Evolutionary conservation across 2,113 vertebrate genomes (phyloP).

Genomic region (Polyodon spathula): DNA sequence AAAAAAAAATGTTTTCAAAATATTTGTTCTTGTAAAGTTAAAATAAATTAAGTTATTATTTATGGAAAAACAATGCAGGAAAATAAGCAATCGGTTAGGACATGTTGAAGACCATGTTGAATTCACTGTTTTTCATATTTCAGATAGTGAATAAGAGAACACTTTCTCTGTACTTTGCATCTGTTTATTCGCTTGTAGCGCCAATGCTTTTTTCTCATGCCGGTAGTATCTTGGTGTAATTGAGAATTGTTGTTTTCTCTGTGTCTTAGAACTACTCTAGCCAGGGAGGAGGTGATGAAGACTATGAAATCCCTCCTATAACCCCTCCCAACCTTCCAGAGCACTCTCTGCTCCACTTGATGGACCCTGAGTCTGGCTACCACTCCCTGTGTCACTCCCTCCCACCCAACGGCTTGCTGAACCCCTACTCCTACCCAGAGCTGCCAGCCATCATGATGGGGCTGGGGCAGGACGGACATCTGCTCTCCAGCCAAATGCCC

Average conservation of each 20-base stretch:
- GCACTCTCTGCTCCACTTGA: slow-evolving; percentile 85
- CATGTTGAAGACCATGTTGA: too few relatives aligned
- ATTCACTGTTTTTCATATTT: too few relatives aligned
- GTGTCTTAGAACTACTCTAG: slow-evolving; percentile 71
- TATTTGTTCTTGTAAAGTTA: too few relatives aligned
- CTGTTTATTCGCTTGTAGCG: too few relatives aligned
- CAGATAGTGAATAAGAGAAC: too few relatives aligned
- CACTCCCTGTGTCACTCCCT: slow-evolving; percentile 86
- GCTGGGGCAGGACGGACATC: slow-evolving; percentile 89
- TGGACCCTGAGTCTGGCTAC: slow-evolving; percentile 89
- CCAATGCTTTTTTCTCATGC: too few relatives aligned
- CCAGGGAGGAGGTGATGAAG: slow-evolving; percentile 74
- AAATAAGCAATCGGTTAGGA: too few relatives aligned
- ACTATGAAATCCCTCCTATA: slow-evolving; percentile 97
- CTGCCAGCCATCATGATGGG: slow-evolving; percentile 97
- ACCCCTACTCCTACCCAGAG: slow-evolving; percentile 89
- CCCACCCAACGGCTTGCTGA: slow-evolving; percentile 85
- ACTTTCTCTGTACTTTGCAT: too few relatives aligned
- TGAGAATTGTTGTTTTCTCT: slow-evolving; percentile 11
- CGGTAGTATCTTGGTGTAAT: too few relatives aligned
- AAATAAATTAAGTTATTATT: too few relatives aligned
- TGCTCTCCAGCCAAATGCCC: slow-evolving; percentile 88
- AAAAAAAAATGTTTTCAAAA: too few relatives aligned
- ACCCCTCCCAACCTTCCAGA: slow-evolving; percentile 92
- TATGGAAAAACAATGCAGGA: too few relatives aligned